These are phyloP conservation scores for Felis catus DNA, from an alignment of 2,113 vertebrate genomes.

Conservation along the genomic window F.catus_Fca126_mat1.0 CM031416.1:34589501-34590000, in stretches of 20 bases:
- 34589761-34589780: not conserved
- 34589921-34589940: not conserved
- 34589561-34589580: not conserved
- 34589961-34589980: not conserved
- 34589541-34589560: not conserved
- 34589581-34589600: slow-evolving; percentile 23
- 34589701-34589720: not conserved
- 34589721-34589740: slow-evolving; percentile 25
- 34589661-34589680: not conserved
- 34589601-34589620: not conserved
- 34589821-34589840: not conserved
- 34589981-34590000: not conserved
- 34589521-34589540: slow-evolving; percentile 71
- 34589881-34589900: not conserved
- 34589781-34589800: slow-evolving; percentile 29
- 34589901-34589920: not conserved
- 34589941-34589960: not conserved
- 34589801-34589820: not conserved
- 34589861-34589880: not conserved
- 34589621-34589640: not conserved
- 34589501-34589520: slow-evolving; percentile 54
- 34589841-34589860: not conserved
- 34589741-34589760: slow-evolving; percentile 4
- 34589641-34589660: not conserved
- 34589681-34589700: not conserved